Percentiles rank a stretch among this genome's conserved stretches.
Conservation (phyloP, 1,140 invertebrate species). For the Atta texana region DNA sequence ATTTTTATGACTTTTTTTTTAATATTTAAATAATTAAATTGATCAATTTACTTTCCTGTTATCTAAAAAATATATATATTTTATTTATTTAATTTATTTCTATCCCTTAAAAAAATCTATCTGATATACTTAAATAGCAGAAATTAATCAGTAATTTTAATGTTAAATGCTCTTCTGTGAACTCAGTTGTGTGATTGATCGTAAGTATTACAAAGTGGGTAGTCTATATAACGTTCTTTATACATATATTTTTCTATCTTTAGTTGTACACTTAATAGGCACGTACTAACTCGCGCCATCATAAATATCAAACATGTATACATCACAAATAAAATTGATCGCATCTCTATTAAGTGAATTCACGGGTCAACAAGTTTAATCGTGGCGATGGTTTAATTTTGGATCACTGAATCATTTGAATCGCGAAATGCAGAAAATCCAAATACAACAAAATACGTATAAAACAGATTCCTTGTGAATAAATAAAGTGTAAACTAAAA, state of each 20-base stretch:
- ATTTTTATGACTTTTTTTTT: not conserved
- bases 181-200: not conserved
- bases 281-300: slow-evolving; percentile 54
- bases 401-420: slow-evolving; percentile 20
- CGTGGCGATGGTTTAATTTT: slow-evolving; percentile 11
- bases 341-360: slow-evolving; percentile 44
- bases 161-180: not conserved
- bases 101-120: not conserved
- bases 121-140: not conserved
- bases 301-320: slow-evolving; percentile 73
- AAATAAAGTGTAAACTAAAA: not conserved
- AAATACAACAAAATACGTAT: not conserved
- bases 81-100: not conserved
- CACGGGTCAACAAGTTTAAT: slow-evolving; percentile 32
- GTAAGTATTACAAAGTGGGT: slow-evolving; percentile 42
- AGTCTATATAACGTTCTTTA: slow-evolving; percentile 45
- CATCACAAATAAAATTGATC: slow-evolving; percentile 62
- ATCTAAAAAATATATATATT: too few species aligned
- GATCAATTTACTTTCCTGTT: not conserved
- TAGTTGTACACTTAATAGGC: slow-evolving; percentile 55
- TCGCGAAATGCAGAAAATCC: not conserved
- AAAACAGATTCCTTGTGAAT: not conserved
- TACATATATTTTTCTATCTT: slow-evolving; percentile 56
- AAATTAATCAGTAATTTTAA: not conserved
- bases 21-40: not conserved